Evolutionary conservation across 2,797 vertebrate genomes (phyloP), one percentile per base, ranked within the genome.

Genomic region (Crenichthys baileyi): DNA sequence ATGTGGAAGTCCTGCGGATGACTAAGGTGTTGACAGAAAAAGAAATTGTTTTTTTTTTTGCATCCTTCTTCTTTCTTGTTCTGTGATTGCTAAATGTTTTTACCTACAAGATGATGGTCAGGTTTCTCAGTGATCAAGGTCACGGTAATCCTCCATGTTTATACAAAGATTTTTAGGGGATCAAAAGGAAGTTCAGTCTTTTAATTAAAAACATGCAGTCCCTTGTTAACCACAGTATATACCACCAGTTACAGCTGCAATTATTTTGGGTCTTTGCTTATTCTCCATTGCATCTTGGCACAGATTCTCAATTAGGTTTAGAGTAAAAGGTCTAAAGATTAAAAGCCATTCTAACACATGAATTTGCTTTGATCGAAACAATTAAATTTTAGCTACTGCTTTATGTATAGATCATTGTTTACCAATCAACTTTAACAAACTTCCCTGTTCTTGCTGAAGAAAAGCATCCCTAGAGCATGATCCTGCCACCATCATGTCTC

Each of bases 1-100:
- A 97, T 88, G 94, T 94, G 85, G 97, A 99, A 84, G 88, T 96
- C 89, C 94, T 97, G 90, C 97, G 97, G 87, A 98, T 99, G 97
- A 96, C 96, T 87, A 99, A 99, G 97, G 98, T 99, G 91, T 56
- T 0, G 4, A 56, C 31, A 67, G 22, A 73, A 68, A 72, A 22
- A 55, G 65, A 44, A 41, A 63, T 44, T n/a, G 16, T 51, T 50
- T 50, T 71, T 50, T 71, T 68, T 63, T 51, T 36, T 77, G 39
- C 46, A 71, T 55, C 20, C 41, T 41, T 50, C 41, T 41, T 50
- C 44, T 39, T 67, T 16, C 13, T 11, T 29, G 39, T 22, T 22
- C 61, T 41, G 61, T 9, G n/a, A 39, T 61, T 20, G 15, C 53
- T 58, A 48, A 58, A 56, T 46, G n/a, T 9, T 53, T 56, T 67